phyloP scores from a whole-genome alignment of 2,797 vertebrate species.

The Leptatherina wallacei region DNA sequence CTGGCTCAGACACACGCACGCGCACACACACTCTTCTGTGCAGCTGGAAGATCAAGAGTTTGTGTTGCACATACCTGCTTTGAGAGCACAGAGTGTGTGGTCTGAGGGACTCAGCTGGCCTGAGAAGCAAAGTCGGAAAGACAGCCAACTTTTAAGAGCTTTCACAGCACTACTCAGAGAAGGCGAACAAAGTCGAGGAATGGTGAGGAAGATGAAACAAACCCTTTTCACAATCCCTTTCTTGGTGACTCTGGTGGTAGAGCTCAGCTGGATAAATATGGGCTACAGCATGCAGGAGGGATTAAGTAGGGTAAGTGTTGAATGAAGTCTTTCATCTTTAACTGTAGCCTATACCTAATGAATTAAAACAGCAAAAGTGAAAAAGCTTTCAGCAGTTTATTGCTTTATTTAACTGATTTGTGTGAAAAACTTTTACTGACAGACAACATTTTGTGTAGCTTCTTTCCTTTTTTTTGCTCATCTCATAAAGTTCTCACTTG shows the following conservation, averaged over 20 bases:
- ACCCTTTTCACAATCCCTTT: slow-evolving; percentile 63
- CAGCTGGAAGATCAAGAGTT: slow-evolving; percentile 60
- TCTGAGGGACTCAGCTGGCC: slow-evolving; percentile 59
- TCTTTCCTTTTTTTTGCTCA: neutral
- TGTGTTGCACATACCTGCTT: slow-evolving; percentile 58
- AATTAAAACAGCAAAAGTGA: neutral
- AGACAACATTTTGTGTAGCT: neutral
- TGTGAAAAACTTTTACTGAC: neutral
- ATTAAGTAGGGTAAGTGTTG: slow-evolving; percentile 60
- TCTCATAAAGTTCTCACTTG: slow-evolving; percentile 20
- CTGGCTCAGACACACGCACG: slow-evolving; percentile 34
- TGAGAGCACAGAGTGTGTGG: slow-evolving; percentile 59
- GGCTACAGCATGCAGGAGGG: slow-evolving; percentile 60
- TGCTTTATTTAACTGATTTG: neutral
- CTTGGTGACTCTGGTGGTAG: slow-evolving; percentile 68
- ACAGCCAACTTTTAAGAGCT: slow-evolving; percentile 45
- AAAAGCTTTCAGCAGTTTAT: neutral
- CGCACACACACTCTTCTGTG: slow-evolving; percentile 24
- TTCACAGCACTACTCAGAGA: slow-evolving; percentile 25
- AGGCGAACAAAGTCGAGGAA: slow-evolving; percentile 12
- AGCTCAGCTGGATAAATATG: slow-evolving; percentile 71
- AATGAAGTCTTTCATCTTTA: slow-evolving; percentile 1
- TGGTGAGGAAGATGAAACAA: slow-evolving; percentile 41
- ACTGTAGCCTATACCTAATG: neutral
- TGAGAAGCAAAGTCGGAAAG: slow-evolving; percentile 51